Evolutionary conservation across 2,888 invertebrate genomes (phyloP).

Genomic region (Rhyacophila evoluta): DNA sequence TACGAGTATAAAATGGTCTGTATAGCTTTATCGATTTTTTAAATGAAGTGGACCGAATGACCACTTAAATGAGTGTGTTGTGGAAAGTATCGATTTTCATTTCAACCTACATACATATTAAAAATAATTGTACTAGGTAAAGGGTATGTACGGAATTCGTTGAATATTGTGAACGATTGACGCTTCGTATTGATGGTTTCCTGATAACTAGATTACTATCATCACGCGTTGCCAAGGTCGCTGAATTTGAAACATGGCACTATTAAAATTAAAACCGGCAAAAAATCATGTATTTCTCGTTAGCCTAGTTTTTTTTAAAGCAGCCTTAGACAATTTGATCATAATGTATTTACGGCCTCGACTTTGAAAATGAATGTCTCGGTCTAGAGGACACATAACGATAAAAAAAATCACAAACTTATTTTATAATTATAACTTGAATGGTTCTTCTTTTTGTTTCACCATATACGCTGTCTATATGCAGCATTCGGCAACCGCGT

Average conservation of each 20-base stretch:
- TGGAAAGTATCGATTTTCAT: background rate
- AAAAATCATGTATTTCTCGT: background rate
- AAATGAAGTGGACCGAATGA: background rate
- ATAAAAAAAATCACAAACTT: background rate
- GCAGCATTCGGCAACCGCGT: no score
- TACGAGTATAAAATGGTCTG: background rate
- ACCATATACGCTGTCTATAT: no score
- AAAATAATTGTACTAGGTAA: background rate
- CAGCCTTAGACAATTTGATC: background rate
- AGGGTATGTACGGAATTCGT: background rate
- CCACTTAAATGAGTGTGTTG: background rate
- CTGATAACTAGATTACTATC: slow-evolving; percentile 14
- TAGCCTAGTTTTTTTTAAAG: background rate
- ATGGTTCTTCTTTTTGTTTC: no score
- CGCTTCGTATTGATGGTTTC: background rate
- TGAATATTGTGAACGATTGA: background rate
- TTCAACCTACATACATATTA: background rate
- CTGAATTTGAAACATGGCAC: background rate
- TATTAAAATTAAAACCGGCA: background rate
- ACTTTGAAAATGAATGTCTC: background rate
- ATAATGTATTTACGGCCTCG: background rate
- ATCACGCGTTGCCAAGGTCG: background rate
- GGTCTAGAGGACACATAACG: background rate
- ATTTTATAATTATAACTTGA: no score
- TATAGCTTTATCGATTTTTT: background rate